Base-by-base conservation (phyloP, 2,797 vertebrate species). In the Eulemur rubriventer region DNA sequence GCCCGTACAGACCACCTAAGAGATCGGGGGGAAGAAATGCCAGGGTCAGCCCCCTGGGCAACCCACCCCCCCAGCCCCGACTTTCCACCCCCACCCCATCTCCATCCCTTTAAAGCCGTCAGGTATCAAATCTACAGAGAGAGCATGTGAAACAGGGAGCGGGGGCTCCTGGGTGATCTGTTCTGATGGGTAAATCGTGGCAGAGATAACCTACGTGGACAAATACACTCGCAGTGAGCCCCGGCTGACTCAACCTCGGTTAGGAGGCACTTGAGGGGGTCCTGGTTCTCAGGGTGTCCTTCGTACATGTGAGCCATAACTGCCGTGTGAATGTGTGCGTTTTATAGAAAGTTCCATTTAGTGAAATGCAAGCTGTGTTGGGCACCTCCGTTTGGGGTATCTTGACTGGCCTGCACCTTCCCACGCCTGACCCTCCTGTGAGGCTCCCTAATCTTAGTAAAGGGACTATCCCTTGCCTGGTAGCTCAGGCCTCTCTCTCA, bases 81-180 rank as follows among this genome's bases (percentile, higher is more conserved):
- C 33, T 5, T 22, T 81, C 26, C n/a, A 11, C 9, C 57, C 35
- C 11, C 13, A 63, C 11, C 24, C 20, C 26, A 11, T 22, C n/a
- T 1, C 16, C 3, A 26, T 6, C 10, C 35, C 11, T 46, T 63
- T 69, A 26, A 57, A 89, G 16, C n/a, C 12, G 30, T 48, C 18
- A 26, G 28, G 24, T 82, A 59, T 92, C 52, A 43, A 50, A 79
- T 98, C 94, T 85, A 94, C 78, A 76, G 38, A 83, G 12, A 91
- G 92, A 87, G 73, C 52, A 26, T 3, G 18, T 91, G 0, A 70
- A 61, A 12, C 24, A 28, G 83, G 52, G 43, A 81, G 28, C 6
- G 2, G 20, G 38, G 22, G 22, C 38, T 26, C 41, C 76, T 57
- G n/a, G 81, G 52, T 35, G 14, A 22, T 46, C 13, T 2, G 0